These are phyloP conservation scores for Darevskia mixta DNA, from an alignment of 2,797 vertebrate genomes.

Conservation along the genomic window DNA sequence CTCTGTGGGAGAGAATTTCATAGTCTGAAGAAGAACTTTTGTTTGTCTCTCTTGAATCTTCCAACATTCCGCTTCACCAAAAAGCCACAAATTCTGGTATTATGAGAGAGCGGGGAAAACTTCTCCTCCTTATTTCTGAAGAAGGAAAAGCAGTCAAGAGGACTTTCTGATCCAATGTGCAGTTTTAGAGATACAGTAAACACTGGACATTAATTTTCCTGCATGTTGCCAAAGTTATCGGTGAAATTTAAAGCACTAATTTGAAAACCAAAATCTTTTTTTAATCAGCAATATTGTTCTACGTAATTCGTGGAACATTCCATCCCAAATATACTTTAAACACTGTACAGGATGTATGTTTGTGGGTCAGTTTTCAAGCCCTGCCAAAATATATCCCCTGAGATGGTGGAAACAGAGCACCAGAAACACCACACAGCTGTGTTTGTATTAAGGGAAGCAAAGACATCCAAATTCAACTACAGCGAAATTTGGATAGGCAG, in stretches of 20 bases:
- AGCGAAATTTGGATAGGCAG: constrained; percentile 68
- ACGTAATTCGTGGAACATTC: constrained; percentile 7
- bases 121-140: background rate
- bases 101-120: no score
- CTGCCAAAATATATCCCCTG: constrained; percentile 25
- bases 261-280: constrained; percentile 17
- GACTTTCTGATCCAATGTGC: background rate
- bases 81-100: no score
- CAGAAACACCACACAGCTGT: constrained; percentile 51
- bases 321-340: background rate
- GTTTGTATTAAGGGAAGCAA: constrained; percentile 59
- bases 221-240: background rate
- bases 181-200: background rate
- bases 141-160: background rate
- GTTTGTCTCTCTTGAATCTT: no score
- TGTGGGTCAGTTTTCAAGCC: constrained; percentile 16
- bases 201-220: background rate
- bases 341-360: background rate
- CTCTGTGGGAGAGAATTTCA: no score
- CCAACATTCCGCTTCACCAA: no score
- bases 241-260: constrained; percentile 19
- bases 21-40: no score
- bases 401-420: constrained; percentile 46
- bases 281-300: constrained; percentile 17
- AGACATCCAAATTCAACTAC: constrained; percentile 68